Conservation (phyloP, 2,797 vertebrate species). For the Aldrovandia affinis region DNA sequence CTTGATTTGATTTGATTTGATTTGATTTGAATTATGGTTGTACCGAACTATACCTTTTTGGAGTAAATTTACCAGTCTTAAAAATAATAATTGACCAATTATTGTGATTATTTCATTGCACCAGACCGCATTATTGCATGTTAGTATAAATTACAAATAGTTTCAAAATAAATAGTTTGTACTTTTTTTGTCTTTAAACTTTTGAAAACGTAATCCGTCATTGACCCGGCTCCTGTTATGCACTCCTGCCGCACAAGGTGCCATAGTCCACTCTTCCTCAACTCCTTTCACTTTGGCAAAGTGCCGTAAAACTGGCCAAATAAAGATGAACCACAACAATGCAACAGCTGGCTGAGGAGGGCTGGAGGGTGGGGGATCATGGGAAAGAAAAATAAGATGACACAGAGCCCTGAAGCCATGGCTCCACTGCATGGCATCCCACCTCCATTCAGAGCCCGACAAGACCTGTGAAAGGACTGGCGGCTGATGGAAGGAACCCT, state of each 20-base stretch:
- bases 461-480: conserved; percentile 71
- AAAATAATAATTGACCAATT: no score
- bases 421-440: conserved; percentile 49
- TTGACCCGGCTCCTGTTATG: conserved; percentile 48
- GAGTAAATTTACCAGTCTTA: no score
- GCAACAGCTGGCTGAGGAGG: conserved; percentile 64
- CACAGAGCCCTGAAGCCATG: conserved; percentile 52
- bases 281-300: conserved; percentile 42
- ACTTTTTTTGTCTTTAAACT: no score
- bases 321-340: conserved; percentile 67
- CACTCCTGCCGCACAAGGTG: background rate
- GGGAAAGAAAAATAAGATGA: conserved; percentile 66
- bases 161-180: no score
- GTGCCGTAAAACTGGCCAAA: conserved; percentile 66
- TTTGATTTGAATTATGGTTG: no score
- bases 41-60: no score
- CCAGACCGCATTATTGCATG: no score
- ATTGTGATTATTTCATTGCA: no score
- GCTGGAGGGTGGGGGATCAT: conserved; percentile 55
- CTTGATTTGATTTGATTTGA: no score
- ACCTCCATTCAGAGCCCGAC: conserved; percentile 62
- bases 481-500: conserved; percentile 69
- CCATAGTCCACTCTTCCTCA: background rate
- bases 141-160: no score
- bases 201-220: no score